Evolutionary conservation across 2,113 vertebrate genomes (phyloP), one percentile per base, ranked within the genome.

Genomic region (Coracopsis vasa): DNA sequence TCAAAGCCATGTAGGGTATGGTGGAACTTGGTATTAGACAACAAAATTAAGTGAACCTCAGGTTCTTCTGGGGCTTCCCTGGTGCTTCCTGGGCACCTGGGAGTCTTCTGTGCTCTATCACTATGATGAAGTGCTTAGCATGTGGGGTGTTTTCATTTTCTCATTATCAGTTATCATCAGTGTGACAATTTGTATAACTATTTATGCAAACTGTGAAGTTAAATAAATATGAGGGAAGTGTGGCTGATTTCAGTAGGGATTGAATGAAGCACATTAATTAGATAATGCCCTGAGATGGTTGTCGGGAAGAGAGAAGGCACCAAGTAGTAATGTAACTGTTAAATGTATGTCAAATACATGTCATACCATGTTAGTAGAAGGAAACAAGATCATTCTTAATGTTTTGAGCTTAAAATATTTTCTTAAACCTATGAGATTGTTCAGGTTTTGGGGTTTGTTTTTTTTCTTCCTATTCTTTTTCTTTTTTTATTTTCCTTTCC

Each of bases 151-250:
- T 42, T 27, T 18, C 5, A 31, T 69, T 51, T 75, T n/a, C 62
- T 54, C n/a, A 1, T n/a, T 31, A 29, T n/a, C 53, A n/a, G 0
- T 53, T 41, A 20, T 29, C 39, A 42, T 19, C 35, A 21, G 0
- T 27, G 16, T 23, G 17, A 61, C n/a, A n/a, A 5, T 45, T 80
- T 42, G 29, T 4, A 1, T 35, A 67, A 60, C 51, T 50, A 4
- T 71, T 66, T 12, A 7, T 47, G 47, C 27, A 28, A 44, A 28
- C 7, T 27, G 15, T 37, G 41, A 48, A 44, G 70, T 16, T 47
- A 54, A 62, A 33, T 42, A 33, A 17, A 31, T 54, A 15, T 3
- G 15, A 41, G 70, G 70, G 35, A 37, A 42, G 41, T 11, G 21
- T 18, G 48, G 37, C 6, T 56, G 35, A 33, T 42, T 56, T 82